phyloP scores from a whole-genome alignment of 2,113 vertebrate species.

The Caretta caretta region DNA sequence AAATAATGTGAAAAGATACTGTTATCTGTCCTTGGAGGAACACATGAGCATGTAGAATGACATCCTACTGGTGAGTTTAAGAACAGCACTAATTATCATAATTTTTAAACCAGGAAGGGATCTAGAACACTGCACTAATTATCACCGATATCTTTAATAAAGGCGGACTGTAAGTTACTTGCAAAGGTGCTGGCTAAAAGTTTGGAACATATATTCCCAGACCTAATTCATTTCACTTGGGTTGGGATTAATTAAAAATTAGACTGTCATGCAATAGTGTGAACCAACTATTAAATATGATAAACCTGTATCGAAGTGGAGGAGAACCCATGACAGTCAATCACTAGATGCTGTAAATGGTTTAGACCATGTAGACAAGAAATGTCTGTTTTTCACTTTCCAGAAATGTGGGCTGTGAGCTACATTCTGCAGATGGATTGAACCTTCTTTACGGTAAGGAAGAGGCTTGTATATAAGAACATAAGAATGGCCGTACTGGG shows the following conservation, averaged over 20 bases:
- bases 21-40: conserved; percentile 55
- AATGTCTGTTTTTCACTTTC: conserved; percentile 19
- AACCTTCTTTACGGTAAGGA: neutral
- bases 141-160: conserved; percentile 79
- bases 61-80: conserved; percentile 47
- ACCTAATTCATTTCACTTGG: conserved; percentile 77
- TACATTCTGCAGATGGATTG: conserved; percentile 22
- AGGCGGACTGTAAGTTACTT: conserved; percentile 77
- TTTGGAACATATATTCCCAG: conserved; percentile 78
- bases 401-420: neutral
- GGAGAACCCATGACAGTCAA: conserved; percentile 10
- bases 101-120: conserved; percentile 71
- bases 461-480: neutral
- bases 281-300: conserved; percentile 61
- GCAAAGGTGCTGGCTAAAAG: conserved; percentile 79
- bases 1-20: conserved; percentile 69
- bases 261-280: conserved; percentile 59
- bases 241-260: conserved; percentile 77
- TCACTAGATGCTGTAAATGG: neutral
- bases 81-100: conserved; percentile 68
- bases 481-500: too few relatives aligned
- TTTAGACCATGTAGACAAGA: conserved; percentile 21
- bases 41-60: conserved; percentile 33
- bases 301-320: conserved; percentile 61
- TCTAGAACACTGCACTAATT: conserved; percentile 77